Base-by-base conservation (phyloP, 2,888 invertebrate species). In the Noctua comes region DNA sequence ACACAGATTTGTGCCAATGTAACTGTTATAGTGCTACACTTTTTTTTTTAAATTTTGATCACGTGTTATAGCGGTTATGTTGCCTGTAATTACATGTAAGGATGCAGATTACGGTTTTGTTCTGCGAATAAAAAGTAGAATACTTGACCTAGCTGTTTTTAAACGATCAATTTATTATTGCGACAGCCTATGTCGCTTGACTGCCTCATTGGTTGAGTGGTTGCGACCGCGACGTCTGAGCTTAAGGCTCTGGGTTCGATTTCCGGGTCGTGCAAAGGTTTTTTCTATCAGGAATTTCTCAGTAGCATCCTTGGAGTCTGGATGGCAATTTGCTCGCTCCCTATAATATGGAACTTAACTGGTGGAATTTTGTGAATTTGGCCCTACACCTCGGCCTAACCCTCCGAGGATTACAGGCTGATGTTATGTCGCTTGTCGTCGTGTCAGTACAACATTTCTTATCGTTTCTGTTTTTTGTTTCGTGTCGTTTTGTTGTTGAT, bases 1-100 rank as follows among this genome's bases (percentile, higher is more conserved):
- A 88, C 89, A 89, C 80, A 82, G 82, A 80, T 80, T 77, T 68
- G 73, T 84, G 75, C 66, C 72, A 59, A 84, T 73, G 82, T 82
- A 79, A 76, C 71, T 82, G 66, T 66, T 66, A 43, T 66, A 84
- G 54, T 80, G 62, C 54, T 73, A 77, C 72, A 88, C 73, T 40
- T 40, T 76, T 87, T 40, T 7, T 76, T 87, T 84, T 85, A 76
- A 87, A 72, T 86, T 86, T 76, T 64, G 75, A 73, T 87, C 76
- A 81, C 79, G 81, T 76, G 31, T 70, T 70, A 40, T 65, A 77
- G 46, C 54, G 57, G 65, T 80, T 80, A 74, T 76, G 62, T 75
- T 82, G 59, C 69, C 83, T 79, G 66, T 86, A 78, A 83, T 89
- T 86, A 81, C 13, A 66, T 27, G 18, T 74, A 76, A 80, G 62